Evolutionary conservation across 2,888 invertebrate species (phyloP), one percentile per base, ranked within the genome.

Genomic region (Arctia plantaginis): DNA sequence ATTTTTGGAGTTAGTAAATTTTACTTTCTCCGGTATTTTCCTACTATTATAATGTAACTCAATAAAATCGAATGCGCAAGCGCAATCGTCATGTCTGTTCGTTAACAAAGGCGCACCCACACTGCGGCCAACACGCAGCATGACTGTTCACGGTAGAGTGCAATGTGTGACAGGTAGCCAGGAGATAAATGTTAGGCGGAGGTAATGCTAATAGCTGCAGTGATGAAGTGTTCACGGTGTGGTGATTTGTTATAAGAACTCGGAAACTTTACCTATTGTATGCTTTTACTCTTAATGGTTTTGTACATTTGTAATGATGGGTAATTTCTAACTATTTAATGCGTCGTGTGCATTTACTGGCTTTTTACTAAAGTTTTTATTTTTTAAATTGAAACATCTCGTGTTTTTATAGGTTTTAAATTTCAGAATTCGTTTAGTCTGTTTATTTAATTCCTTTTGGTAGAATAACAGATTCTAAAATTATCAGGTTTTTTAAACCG

Each of bases 81-180:
- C 35, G 62, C 67, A 64, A 69, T 77, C 66, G 59, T 75, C 55
- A 62, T 64, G 73, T 70, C 71, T 69, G 73, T 76, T 72, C 66
- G 69, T 64, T 75, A 85, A 80, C 77, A 83, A 80, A 83, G 68
- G 77, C 72, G 68, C 80, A 71, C 86, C 82, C 72, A 82, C 81
- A 70, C 66, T 35, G 67, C 67, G 71, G 41, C 51, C 39, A 64
- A 65, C 69, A 23, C 27, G 35, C 72, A 41, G 68, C 47, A 64
- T 59, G 65, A 69, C 65, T 71, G 73, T 69, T 75, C 75, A 66
- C 76, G 74, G 73, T 77, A 78, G 79, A 69, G 75, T 75, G 79
- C 67, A 78, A 79, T 78, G 69, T 79, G 77, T 82, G 86, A 81
- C 87, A 84, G 81, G 87, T 86, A 84, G 82, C 82, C 15, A 66